These are phyloP conservation scores for Dendrophyllia cribrosa DNA, from an alignment of 64 coral and sea anemone genomes.

Conservation along the genomic window DNA sequence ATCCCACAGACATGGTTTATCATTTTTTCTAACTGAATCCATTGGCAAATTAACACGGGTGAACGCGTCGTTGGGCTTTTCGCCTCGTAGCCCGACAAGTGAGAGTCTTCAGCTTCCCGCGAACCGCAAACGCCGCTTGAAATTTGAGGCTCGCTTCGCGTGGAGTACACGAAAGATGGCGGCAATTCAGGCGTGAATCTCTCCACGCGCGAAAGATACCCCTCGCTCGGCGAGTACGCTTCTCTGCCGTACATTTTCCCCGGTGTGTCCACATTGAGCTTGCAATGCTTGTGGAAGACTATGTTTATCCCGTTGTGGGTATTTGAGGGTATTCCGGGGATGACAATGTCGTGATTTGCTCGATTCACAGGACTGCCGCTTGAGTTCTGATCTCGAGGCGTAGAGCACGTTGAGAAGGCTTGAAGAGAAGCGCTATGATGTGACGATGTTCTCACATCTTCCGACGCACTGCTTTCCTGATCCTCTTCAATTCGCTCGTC, in stretches of 20 bases:
- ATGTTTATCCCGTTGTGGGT: conserved; percentile 73
- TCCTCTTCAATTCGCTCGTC: background rate
- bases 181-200: conserved; percentile 12
- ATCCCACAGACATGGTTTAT: conserved; percentile 53
- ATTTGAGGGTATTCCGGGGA: conserved; percentile 48
- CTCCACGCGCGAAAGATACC: conserved; percentile 26
- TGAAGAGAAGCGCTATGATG: background rate
- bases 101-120: background rate
- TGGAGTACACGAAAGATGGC: conserved; percentile 24
- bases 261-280: conserved; percentile 19
- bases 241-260: conserved; percentile 15
- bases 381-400: conserved; percentile 7
- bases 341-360: conserved; percentile 19
- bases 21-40: conserved; percentile 26
- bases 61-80: background rate
- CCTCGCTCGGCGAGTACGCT: conserved; percentile 18
- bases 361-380: background rate
- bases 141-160: conserved; percentile 27
- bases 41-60: conserved; percentile 43
- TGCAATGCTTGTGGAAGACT: conserved; percentile 72
- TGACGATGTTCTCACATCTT: conserved; percentile 17
- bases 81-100: conserved; percentile 1
- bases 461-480: background rate
- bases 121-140: background rate
- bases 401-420: background rate